These are phyloP conservation scores for Hydrozoanthus gracilis DNA, from an alignment of 92 coral and sea anemone genomes.

Conservation along the genomic window DNA sequence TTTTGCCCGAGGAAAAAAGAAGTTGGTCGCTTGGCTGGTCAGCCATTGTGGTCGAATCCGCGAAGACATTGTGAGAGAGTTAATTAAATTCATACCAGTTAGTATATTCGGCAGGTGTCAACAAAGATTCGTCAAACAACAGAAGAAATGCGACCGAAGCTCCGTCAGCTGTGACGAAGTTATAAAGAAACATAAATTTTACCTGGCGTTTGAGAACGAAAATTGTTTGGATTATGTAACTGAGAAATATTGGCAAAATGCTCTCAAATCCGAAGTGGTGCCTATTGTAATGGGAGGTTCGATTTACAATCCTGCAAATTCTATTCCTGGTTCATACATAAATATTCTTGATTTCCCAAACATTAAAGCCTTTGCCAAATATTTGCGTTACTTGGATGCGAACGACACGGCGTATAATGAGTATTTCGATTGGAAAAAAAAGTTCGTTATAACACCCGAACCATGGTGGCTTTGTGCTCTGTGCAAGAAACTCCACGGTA, in stretches of 20 bases:
- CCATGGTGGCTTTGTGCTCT: conserved; percentile 21
- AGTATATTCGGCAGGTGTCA: conserved; percentile 31
- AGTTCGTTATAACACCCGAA: conserved; percentile 17
- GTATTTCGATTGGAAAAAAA: conserved; percentile 27
- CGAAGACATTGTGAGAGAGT: background rate
- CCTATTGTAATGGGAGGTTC: conserved; percentile 39
- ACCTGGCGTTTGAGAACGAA: conserved; percentile 21
- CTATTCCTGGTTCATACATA: conserved; percentile 17
- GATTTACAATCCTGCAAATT: background rate
- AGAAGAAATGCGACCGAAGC: background rate
- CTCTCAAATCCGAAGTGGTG: conserved; percentile 4
- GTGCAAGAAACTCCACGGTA: conserved; percentile 35
- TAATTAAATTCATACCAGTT: conserved; percentile 4
- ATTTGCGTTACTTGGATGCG: conserved; percentile 30
- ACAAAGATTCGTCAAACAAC: conserved; percentile 1
- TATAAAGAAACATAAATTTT: conserved; percentile 20
- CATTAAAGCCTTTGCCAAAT: conserved; percentile 8
- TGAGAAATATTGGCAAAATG: conserved; percentile 41
- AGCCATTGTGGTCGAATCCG: conserved; percentile 20
- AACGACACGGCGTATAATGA: conserved; percentile 42
- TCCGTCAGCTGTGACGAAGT: background rate
- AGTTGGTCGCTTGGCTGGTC: conserved; percentile 21
- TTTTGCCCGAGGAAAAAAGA: conserved; percentile 26
- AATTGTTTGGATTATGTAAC: conserved; percentile 38
- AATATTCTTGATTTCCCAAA: conserved; percentile 31